Evolutionary conservation across 2,888 invertebrate species (phyloP).

Genomic region (Lasioglossum marginatum): DNA sequence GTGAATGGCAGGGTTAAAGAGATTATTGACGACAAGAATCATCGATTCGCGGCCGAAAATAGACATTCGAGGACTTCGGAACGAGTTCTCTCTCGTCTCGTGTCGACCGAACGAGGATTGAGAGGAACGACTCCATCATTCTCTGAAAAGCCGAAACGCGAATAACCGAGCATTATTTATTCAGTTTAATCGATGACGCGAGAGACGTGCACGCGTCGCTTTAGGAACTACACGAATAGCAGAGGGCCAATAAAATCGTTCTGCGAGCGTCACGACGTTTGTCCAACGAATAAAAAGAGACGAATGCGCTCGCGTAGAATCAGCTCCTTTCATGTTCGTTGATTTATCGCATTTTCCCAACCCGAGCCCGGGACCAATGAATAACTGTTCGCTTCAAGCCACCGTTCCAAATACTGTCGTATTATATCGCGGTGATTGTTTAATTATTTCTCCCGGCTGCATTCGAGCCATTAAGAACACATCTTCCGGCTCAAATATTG

Average conservation of each 20-base stretch:
- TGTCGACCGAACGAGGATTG: constrained; percentile 28
- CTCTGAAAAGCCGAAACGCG: constrained; percentile 23
- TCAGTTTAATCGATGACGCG: constrained; percentile 47
- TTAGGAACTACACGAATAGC: constrained; percentile 16
- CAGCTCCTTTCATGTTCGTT: background rate
- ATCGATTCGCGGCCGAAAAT: constrained; percentile 34
- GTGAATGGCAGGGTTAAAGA: background rate
- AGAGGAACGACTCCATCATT: constrained; percentile 19
- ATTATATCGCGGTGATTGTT: constrained; percentile 11
- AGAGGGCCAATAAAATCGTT: constrained; percentile 24
- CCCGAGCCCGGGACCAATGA: background rate
- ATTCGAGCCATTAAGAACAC: background rate
- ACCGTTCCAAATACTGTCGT: background rate
- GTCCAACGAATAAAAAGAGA: constrained; percentile 2
- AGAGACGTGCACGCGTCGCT: constrained; percentile 28
- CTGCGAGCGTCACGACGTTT: constrained; percentile 8
- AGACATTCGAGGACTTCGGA: constrained; percentile 34
- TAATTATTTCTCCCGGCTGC: background rate
- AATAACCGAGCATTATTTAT: constrained; percentile 40
- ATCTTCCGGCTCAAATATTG: background rate
- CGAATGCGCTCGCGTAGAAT: background rate
- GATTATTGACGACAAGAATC: constrained; percentile 26
- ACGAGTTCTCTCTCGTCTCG: constrained; percentile 25
- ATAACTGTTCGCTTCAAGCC: background rate
- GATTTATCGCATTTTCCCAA: background rate